phyloP scores from a whole-genome alignment of 2,888 invertebrate genomes.

The Melipona bicolor region DNA sequence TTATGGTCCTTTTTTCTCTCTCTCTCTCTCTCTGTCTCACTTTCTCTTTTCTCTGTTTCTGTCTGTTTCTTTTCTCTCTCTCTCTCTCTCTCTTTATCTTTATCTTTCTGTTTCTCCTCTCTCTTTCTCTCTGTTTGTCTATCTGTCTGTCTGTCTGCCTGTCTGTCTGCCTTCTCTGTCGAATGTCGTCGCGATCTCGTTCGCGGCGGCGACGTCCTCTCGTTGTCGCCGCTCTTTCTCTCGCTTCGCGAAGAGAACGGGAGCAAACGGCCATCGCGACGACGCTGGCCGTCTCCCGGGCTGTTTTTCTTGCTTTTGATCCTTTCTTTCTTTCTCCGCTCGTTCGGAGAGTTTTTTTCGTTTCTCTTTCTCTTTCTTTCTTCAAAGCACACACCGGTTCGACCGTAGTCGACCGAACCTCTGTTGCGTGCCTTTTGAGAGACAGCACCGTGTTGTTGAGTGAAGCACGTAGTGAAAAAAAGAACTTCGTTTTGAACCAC shows the following conservation, averaged over 20 bases:
- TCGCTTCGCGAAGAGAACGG: constrained; percentile 43
- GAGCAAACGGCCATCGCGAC: constrained; percentile 28
- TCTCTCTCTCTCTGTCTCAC: constrained; percentile 26
- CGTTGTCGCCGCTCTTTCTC: constrained; percentile 26
- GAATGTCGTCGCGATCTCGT: constrained; percentile 40
- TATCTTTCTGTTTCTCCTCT: constrained; percentile 27
- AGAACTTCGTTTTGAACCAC: constrained; percentile 30
- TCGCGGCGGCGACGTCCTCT: constrained; percentile 27
- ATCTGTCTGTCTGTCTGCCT: constrained; percentile 41
- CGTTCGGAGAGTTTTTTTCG: constrained; percentile 20
- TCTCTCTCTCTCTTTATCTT: neutral
- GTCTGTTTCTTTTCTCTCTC: neutral
- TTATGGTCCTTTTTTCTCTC: constrained; percentile 43
- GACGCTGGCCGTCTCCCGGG: constrained; percentile 26
- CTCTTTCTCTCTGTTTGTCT: neutral
- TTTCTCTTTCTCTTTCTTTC: neutral
- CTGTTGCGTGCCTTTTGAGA: constrained; percentile 54
- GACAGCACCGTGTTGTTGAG: constrained; percentile 67
- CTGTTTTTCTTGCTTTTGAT: constrained; percentile 25
- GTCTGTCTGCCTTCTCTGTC: constrained; percentile 33
- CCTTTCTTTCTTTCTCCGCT: constrained; percentile 13
- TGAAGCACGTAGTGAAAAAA: constrained; percentile 72
- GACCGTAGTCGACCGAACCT: constrained; percentile 52
- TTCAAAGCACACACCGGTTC: constrained; percentile 38
- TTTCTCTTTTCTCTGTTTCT: neutral